Percentiles rank a stretch among this genome's conserved stretches.
These are phyloP conservation scores for Bambusicola thoracicus DNA, from an alignment of 2,113 vertebrate genomes.

Conservation along the genomic window DNA sequence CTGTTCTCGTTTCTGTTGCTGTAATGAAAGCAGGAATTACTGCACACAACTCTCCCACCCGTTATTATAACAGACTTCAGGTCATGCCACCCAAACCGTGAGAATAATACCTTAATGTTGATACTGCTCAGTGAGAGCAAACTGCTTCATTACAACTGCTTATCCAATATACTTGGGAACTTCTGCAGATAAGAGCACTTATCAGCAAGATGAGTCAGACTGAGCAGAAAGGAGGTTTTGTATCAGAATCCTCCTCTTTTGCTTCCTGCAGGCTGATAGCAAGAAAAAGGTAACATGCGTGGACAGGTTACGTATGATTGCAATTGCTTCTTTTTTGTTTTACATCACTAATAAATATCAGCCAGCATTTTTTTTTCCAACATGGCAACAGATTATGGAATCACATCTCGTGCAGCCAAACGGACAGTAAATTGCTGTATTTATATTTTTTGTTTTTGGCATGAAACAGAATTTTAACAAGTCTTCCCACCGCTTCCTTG, in stretches of 20 bases:
- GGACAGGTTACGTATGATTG: neutral
- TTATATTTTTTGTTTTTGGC: neutral
- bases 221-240: neutral
- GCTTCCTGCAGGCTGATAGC: too few relatives aligned
- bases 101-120: neutral
- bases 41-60: neutral
- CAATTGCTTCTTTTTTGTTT: neutral
- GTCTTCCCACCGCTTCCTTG: neutral
- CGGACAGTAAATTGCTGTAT: neutral
- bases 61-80: neutral
- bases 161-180: neutral
- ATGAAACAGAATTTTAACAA: neutral
- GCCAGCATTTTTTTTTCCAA: neutral
- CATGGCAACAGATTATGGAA: rapidly evolving
- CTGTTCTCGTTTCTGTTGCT: neutral
- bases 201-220: neutral
- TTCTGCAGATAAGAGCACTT: neutral
- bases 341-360: neutral
- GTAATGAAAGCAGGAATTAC: neutral
- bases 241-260: neutral
- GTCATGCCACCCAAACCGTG: neutral
- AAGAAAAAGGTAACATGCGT: neutral
- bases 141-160: neutral
- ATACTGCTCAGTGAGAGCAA: neutral
- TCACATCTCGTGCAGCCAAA: neutral